Conservation (phyloP, 2,888 invertebrate species). For the Heterodera filipjevi region DNA sequence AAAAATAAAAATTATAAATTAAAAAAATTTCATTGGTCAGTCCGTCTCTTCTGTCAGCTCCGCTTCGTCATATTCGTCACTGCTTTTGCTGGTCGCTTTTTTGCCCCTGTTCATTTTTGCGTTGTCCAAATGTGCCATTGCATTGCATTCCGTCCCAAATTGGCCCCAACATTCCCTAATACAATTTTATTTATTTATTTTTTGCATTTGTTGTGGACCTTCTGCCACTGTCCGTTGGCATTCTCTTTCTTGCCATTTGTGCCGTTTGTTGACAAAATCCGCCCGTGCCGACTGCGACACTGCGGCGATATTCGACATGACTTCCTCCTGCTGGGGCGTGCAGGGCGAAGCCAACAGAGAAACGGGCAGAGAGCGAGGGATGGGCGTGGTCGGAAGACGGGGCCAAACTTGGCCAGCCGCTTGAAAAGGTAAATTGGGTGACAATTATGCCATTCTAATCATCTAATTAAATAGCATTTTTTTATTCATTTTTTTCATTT, state of each 20-base stretch:
- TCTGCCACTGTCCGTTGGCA: neutral
- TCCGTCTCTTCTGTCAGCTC: neutral
- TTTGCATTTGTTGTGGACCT: too few relatives aligned
- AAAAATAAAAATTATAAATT: neutral
- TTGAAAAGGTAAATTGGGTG: neutral
- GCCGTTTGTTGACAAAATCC: neutral
- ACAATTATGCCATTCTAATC: neutral
- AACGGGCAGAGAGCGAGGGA: constrained; percentile 4
- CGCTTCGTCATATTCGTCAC: neutral
- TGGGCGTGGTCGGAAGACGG: constrained; percentile 2
- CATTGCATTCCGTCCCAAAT: neutral
- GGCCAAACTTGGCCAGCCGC: neutral
- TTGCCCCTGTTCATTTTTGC: neutral
- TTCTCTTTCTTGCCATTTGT: too few relatives aligned
- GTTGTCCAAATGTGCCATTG: neutral
- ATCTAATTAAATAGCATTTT: too few relatives aligned
- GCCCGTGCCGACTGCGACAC: neutral
- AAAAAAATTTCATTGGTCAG: neutral
- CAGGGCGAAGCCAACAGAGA: neutral
- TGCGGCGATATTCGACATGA: neutral
- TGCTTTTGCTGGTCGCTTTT: neutral
- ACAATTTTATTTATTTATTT: too few relatives aligned
- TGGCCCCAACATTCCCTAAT: neutral
- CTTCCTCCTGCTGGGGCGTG: neutral
- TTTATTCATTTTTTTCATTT: too few relatives aligned